A percentile compares a stretch with the other conserved stretches of the same genome.
Evolutionary conservation across 1,140 invertebrate species (phyloP).

Genomic region (Neelides sp.): DNA sequence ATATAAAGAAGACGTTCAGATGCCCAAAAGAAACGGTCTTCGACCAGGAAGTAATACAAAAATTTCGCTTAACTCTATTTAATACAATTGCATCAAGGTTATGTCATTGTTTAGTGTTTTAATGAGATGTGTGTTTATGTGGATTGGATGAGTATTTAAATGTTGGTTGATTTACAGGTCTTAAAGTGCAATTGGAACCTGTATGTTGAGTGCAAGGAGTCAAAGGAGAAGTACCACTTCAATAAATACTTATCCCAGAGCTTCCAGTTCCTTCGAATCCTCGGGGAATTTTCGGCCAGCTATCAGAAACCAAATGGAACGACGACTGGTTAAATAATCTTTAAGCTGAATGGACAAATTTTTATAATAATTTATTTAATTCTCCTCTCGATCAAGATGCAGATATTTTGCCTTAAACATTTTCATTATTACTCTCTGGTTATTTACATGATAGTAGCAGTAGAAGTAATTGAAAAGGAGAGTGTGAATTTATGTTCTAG

Average conservation of each 20-base stretch:
- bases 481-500: no score
- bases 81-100: not conserved
- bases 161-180: conserved; percentile 50
- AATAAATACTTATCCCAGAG: conserved; percentile 81
- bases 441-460: no score
- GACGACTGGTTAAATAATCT: no score
- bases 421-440: no score
- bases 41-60: conserved; percentile 39
- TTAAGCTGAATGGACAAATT: no score
- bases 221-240: conserved; percentile 63
- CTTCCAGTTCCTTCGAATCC: conserved; percentile 76
- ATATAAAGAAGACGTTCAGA: conserved; percentile 76
- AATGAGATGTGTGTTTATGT: conserved; percentile 5
- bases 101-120: not conserved
- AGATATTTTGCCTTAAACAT: no score
- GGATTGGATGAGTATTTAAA: not conserved
- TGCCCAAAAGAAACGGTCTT: conserved; percentile 78
- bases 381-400: no score
- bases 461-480: no score
- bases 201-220: conserved; percentile 72
- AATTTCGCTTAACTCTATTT: not conserved
- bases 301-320: no score
- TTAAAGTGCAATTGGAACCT: conserved; percentile 86
- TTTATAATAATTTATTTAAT: no score
- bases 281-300: conserved; percentile 74